Evolutionary conservation across 2,888 invertebrate genomes (phyloP).

Genomic region (Macroteleia sp.): DNA sequence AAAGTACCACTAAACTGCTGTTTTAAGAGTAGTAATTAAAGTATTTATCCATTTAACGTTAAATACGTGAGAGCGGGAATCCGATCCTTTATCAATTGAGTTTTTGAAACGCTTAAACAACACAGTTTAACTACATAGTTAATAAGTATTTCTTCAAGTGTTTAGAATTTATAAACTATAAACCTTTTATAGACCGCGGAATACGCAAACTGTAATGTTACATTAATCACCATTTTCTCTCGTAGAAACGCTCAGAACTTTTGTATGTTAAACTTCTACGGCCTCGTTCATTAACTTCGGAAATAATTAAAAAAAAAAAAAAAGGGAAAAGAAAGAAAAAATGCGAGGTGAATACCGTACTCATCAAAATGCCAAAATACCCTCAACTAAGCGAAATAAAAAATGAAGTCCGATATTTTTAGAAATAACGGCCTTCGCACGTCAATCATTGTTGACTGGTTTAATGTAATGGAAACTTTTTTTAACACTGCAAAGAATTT

Average conservation of each 20-base stretch:
- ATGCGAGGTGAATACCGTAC: too few relatives aligned
- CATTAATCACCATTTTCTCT: slow-evolving; percentile 5
- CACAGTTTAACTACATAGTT: slow-evolving; percentile 17
- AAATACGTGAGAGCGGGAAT: slow-evolving; percentile 11
- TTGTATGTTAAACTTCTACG: not conserved
- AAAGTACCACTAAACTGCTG: slow-evolving; percentile 45
- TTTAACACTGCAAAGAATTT: slow-evolving; percentile 53
- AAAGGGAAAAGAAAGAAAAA: too few relatives aligned
- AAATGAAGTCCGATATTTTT: slow-evolving; percentile 70
- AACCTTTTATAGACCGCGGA: slow-evolving; percentile 1
- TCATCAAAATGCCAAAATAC: too few relatives aligned
- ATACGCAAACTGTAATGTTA: slow-evolving; percentile 1
- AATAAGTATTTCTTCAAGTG: slow-evolving; percentile 26
- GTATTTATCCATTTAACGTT: slow-evolving; percentile 33
- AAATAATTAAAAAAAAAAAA: slow-evolving; percentile 7
- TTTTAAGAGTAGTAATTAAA: slow-evolving; percentile 38
- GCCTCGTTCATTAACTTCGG: slow-evolving; percentile 18
- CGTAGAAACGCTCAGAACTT: slow-evolving; percentile 12
- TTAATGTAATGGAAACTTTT: slow-evolving; percentile 68
- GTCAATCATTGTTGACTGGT: slow-evolving; percentile 72
- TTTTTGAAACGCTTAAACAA: not conserved
- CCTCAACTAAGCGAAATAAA: slow-evolving; percentile 13
- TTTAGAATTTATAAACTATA: slow-evolving; percentile 2
- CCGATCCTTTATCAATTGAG: slow-evolving; percentile 11
- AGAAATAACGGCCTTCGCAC: slow-evolving; percentile 68